Conservation (phyloP, 1,140 invertebrate genomes). For the Pollicipes pollicipes region DNA sequence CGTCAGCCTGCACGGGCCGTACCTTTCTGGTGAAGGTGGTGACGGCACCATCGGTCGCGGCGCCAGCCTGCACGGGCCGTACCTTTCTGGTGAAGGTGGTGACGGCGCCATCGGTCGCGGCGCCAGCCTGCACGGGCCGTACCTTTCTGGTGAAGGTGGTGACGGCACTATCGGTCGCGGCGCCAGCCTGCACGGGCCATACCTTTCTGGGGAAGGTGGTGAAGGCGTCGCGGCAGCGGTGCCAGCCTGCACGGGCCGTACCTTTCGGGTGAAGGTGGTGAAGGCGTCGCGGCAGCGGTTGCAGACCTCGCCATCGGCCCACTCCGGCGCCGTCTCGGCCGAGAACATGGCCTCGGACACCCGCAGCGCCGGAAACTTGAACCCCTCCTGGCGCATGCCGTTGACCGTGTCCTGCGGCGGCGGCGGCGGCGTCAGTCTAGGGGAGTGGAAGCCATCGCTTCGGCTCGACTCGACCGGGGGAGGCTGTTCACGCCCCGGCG, state of each 20-base stretch:
- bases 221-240: constrained; percentile 73
- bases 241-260: constrained; percentile 43
- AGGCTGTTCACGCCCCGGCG: no score
- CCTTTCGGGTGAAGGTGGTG: constrained; percentile 41
- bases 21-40: no score
- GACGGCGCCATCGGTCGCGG: no score
- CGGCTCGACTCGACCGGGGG: no score
- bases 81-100: constrained; percentile 63
- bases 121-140: no score
- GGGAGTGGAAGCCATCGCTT: no score
- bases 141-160: no score
- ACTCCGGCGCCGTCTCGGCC: constrained; percentile 88
- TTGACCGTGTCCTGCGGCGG: constrained; percentile 64
- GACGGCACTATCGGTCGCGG: no score
- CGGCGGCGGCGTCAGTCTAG: neutral
- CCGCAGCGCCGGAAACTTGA: constrained; percentile 76
- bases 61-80: no score
- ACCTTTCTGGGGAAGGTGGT: constrained; percentile 14
- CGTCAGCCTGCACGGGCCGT: no score
- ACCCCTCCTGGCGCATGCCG: constrained; percentile 82
- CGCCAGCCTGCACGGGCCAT: no score
- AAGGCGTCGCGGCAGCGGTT: constrained; percentile 77
- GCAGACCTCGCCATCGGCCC: constrained; percentile 88
- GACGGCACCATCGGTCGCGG: no score
- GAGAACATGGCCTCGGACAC: constrained; percentile 98